Evolutionary conservation across 1,140 invertebrate species (phyloP).

Genomic region (Aradophagus sp.): DNA sequence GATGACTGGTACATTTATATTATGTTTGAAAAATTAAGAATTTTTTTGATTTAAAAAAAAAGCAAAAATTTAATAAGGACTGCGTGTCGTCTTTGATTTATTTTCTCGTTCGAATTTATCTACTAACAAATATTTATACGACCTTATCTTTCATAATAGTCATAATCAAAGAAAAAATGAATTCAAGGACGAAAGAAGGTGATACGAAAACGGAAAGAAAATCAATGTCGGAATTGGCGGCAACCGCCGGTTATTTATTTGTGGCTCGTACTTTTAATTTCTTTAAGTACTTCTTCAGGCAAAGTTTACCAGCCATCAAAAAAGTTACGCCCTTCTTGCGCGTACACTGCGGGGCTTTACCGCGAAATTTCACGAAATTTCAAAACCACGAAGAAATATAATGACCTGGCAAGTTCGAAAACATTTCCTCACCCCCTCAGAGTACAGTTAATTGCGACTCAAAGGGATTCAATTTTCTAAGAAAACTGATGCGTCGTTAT

Average conservation of each 20-base stretch:
- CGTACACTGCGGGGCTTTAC: background rate
- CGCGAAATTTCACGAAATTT: constrained; percentile 33
- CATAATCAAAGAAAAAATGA: background rate
- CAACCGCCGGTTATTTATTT: constrained; percentile 10
- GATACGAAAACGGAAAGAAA: background rate
- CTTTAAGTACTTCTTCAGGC: constrained; percentile 50
- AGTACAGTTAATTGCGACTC: background rate
- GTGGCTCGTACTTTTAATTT: constrained; percentile 43
- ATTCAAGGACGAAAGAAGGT: too few relatives aligned
- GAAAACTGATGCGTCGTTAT: too few relatives aligned
- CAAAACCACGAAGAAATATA: constrained; percentile 33
- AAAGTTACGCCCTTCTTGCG: constrained; percentile 48
- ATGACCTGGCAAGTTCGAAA: constrained; percentile 39
- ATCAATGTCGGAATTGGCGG: constrained; percentile 10
- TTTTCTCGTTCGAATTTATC: too few relatives aligned
- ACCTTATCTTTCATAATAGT: too few relatives aligned
- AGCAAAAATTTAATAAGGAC: too few relatives aligned
- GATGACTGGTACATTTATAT: too few relatives aligned
- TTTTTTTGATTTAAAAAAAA: too few relatives aligned
- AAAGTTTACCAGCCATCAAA: constrained; percentile 52
- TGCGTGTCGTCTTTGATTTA: too few relatives aligned
- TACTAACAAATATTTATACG: too few relatives aligned
- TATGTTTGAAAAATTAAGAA: too few relatives aligned
- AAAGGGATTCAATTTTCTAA: too few relatives aligned
- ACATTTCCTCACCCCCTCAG: constrained; percentile 5